Conservation (phyloP, 1,140 invertebrate genomes). For the Dinothrombium tinctorium region DNA sequence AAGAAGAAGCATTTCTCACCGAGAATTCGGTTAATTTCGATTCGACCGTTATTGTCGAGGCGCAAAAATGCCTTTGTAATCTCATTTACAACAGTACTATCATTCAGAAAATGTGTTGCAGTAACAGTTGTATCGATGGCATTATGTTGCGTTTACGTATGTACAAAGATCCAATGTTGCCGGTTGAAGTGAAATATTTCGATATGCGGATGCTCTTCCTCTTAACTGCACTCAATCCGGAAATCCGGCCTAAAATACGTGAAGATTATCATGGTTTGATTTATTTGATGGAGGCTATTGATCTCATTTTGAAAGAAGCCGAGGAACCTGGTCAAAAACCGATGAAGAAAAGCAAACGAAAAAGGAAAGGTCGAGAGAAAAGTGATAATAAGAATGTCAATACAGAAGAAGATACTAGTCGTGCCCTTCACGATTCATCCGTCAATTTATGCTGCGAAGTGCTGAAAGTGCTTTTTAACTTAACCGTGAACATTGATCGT, state of each 20-base stretch:
- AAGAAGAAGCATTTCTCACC: slow-evolving; percentile 17
- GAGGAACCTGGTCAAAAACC: slow-evolving; percentile 15
- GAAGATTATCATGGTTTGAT: slow-evolving; percentile 52
- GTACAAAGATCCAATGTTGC: slow-evolving; percentile 31
- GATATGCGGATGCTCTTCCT: slow-evolving; percentile 70
- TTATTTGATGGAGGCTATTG: slow-evolving; percentile 50
- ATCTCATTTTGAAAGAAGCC: slow-evolving; percentile 34
- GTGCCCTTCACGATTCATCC: slow-evolving; percentile 29
- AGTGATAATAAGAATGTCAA: background rate
- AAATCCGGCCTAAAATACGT: slow-evolving; percentile 39
- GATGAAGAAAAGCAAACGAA: slow-evolving; percentile 8
- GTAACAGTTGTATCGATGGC: slow-evolving; percentile 42
- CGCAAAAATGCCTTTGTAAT: slow-evolving; percentile 69
- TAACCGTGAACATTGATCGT: slow-evolving; percentile 32
- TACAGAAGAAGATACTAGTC: background rate
- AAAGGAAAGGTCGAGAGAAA: slow-evolving; percentile 1
- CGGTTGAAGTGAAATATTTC: slow-evolving; percentile 45
- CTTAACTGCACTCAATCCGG: slow-evolving; percentile 47
- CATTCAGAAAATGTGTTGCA: slow-evolving; percentile 37
- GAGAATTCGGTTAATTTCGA: slow-evolving; percentile 9
- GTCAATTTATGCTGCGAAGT: slow-evolving; percentile 51
- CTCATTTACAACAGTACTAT: slow-evolving; percentile 52
- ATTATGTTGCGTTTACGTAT: slow-evolving; percentile 45
- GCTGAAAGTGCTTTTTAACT: slow-evolving; percentile 68
- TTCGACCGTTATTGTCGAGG: slow-evolving; percentile 37